Conservation (phyloP, 2,113 vertebrate genomes). For the Pyxicephalus adspersus region DNA sequence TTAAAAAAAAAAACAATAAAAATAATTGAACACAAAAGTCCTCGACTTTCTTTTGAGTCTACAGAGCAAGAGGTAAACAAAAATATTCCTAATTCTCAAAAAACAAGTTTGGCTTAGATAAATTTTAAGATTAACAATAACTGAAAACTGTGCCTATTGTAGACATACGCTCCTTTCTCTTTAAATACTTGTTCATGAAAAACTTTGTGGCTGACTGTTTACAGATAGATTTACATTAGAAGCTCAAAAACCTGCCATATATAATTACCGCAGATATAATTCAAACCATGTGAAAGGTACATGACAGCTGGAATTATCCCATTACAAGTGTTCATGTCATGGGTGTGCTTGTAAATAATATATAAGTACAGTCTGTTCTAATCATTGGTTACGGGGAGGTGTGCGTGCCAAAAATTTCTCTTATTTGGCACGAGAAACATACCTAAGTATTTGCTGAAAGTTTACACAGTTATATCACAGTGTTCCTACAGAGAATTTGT, state of each 20-base stretch:
- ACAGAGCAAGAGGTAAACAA: too few relatives aligned
- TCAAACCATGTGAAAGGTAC: background rate
- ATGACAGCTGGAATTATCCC: background rate
- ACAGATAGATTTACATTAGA: background rate
- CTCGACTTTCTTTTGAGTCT: too few relatives aligned
- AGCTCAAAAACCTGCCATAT: background rate
- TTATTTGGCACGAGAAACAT: background rate
- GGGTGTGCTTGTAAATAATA: conserved; percentile 3
- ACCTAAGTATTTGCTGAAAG: background rate
- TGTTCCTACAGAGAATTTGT: background rate
- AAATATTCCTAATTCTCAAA: too few relatives aligned
- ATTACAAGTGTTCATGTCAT: background rate
- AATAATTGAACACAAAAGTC: too few relatives aligned
- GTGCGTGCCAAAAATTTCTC: background rate
- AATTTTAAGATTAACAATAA: too few relatives aligned
- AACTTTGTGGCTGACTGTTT: background rate
- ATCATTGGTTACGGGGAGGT: background rate
- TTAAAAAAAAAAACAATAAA: too few relatives aligned
- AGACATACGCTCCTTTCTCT: too few relatives aligned
- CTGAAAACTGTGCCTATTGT: too few relatives aligned
- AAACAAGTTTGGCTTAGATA: too few relatives aligned
- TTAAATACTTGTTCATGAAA: background rate
- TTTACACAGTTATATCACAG: background rate
- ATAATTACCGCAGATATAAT: background rate
- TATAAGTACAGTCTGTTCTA: conserved; percentile 13